phyloP scores from a whole-genome alignment of 2,888 invertebrate genomes.

The Rhamnusium bicolor region DNA sequence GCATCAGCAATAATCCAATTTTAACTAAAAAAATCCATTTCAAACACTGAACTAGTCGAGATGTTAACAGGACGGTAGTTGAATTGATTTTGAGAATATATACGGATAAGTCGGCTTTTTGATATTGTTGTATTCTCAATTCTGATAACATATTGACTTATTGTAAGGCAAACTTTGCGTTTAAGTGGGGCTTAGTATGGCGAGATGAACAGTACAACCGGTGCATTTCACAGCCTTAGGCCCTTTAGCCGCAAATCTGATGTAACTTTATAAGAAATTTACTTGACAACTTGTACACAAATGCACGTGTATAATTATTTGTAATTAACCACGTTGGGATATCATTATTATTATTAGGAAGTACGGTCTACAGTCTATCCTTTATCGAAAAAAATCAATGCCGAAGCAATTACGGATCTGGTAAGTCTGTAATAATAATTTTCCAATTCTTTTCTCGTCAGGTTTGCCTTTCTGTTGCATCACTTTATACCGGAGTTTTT shows the following conservation, averaged over 20 bases:
- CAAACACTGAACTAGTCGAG: background rate
- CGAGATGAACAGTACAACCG: conserved; percentile 52
- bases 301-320: conserved; percentile 25
- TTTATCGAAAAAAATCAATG: conserved; percentile 16
- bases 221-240: conserved; percentile 58
- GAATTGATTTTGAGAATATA: conserved; percentile 61
- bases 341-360: conserved; percentile 24
- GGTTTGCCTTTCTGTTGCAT: background rate
- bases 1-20: conserved; percentile 37
- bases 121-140: conserved; percentile 60
- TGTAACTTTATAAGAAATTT: conserved; percentile 58
- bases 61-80: conserved; percentile 53
- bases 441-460: background rate
- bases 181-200: conserved; percentile 47
- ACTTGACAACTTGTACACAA: conserved; percentile 48
- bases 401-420: conserved; percentile 1
- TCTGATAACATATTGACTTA: conserved; percentile 59
- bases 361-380: background rate
- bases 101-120: conserved; percentile 60
- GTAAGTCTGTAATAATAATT: background rate
- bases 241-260: conserved; percentile 55
- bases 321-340: conserved; percentile 22
- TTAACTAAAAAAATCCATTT: conserved; percentile 44
- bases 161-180: conserved; percentile 28
- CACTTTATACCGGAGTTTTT: background rate